Evolutionary conservation across 2,888 invertebrate species (phyloP), one percentile per base, ranked within the genome.

Genomic region (Digitonthophagus gazella): DNA sequence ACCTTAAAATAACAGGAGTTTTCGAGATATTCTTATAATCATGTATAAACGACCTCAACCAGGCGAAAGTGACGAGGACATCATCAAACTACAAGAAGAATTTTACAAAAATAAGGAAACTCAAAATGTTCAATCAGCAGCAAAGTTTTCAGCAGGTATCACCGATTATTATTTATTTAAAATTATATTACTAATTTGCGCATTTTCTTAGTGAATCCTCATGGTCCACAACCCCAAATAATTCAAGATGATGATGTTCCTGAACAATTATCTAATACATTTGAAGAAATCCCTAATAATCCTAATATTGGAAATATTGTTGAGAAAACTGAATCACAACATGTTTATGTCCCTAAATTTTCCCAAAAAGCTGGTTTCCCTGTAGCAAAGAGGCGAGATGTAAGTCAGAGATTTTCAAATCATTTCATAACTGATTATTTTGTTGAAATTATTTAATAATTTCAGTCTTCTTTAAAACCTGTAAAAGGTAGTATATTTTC

Each of bases 81-180:
- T 93, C 54, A 83, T 93, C 15, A 86, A 86, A 69, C 88, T 92
- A 87, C 92, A 93, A 79, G 87, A 89, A 75, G 90, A 91, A 72
- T 93, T 90, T 78, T 79, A 90, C 15, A 83, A 80, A 56, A 85
- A 89, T 73, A 86, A 86, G 66, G 78, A 80, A 6, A 85, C 85
- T 70, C 86, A 87, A 74, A 84, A 85, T 19, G 83, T 88, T 66
- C 84, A 86, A 70, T 88, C 91, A 1, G 86, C 92, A 0, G 91
- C 90, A 0, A 87, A 87, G 77, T 85, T 89, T 11, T 82, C 86
- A 70, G 84, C 86, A 65, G 58, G 67, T 67, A 63, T 16, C 19
- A 14, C 15, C 11, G 6, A 67, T 19, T 6, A 20, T 16, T 16
- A 19, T 44, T 16, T 18, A n/a, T 44, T 44, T 54, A 18, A 1